phyloP scores from a whole-genome alignment of 1,140 invertebrate species.

The Drosophila novamexicana region DNA sequence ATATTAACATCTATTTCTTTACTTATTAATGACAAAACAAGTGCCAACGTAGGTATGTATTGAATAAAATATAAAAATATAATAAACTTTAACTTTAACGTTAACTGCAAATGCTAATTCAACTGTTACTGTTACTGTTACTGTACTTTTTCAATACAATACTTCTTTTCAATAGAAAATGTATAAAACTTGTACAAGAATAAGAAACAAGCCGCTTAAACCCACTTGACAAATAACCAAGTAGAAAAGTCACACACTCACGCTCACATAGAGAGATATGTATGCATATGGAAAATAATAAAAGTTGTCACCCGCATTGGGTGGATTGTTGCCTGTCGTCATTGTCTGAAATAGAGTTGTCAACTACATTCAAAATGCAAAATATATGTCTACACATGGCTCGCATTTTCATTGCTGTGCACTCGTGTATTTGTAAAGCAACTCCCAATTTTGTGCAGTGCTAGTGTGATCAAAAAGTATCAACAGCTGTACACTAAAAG shows the following conservation, averaged over 20 bases:
- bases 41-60: too few relatives aligned
- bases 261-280: neutral
- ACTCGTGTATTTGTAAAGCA: slow-evolving; percentile 6
- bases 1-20: too few relatives aligned
- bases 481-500: slow-evolving; percentile 56
- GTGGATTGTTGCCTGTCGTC: slow-evolving; percentile 14
- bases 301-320: slow-evolving; percentile 47
- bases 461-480: slow-evolving; percentile 51
- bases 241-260: slow-evolving; percentile 7
- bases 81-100: too few relatives aligned
- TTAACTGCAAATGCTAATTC: neutral
- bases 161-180: slow-evolving; percentile 2
- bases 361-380: slow-evolving; percentile 41
- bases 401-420: neutral
- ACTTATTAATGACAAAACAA: too few relatives aligned
- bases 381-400: slow-evolving; percentile 7
- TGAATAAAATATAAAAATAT: too few relatives aligned
- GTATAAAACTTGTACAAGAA: slow-evolving; percentile 21
- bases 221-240: slow-evolving; percentile 8
- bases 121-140: neutral
- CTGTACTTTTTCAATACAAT: neutral
- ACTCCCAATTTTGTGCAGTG: slow-evolving; percentile 29
- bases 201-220: slow-evolving; percentile 1
- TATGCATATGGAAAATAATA: slow-evolving; percentile 38
- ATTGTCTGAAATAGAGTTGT: slow-evolving; percentile 27